Base-by-base conservation (phyloP, 2,797 vertebrate genomes). In the Picus viridis region DNA sequence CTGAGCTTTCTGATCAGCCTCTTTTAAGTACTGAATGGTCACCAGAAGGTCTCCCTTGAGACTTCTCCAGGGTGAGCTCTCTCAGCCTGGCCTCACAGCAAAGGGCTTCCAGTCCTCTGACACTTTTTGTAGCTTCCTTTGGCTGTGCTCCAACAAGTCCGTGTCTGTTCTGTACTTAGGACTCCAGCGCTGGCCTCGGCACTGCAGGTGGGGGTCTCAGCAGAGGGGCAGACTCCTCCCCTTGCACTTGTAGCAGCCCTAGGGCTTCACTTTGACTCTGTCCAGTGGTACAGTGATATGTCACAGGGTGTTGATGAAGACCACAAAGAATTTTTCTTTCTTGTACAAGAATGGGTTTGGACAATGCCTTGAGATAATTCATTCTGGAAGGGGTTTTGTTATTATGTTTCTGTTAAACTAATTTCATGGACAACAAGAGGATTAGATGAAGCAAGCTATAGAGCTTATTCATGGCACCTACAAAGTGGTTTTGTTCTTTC, bases 241-340 rank as follows among this genome's bases (percentile, higher is more conserved):
- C 57, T 59, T 9, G n/a, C 57, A 13, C 57, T 71, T 36, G n/a
- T 23, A 10, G 30, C 2, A 0, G 27, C 12, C 19, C 27, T 7
- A 6, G 71, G n/a, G 16, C 22, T 68, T 73, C 29, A 5, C 41
- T 47, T 47, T 1, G 19, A 34, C 27, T 29, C 54, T 27, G 4
- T 51, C 43, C n/a, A 19, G 0, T 29, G 5, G 2, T 39, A 16
- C 58, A 14, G 34, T 7, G 43, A 3, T 62, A 2, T 11, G 43
- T 76, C 83, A 41, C 9, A 10, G 43, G 11, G 16, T 43, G n/a
- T n/a, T 61, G 68, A 6, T 5, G 9, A 30, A 56, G 39, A 49
- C 1, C 56, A 86, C 64, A 93, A 86, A 65, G 65, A 94, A 41
- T 80, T 65, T 12, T 91, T 92, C 77, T 67, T 78, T 32, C 36